Percentiles rank a stretch among this genome's conserved stretches.
phyloP scores from a whole-genome alignment of 2,113 vertebrate genomes.

The Dascyllus trimaculatus region DNA sequence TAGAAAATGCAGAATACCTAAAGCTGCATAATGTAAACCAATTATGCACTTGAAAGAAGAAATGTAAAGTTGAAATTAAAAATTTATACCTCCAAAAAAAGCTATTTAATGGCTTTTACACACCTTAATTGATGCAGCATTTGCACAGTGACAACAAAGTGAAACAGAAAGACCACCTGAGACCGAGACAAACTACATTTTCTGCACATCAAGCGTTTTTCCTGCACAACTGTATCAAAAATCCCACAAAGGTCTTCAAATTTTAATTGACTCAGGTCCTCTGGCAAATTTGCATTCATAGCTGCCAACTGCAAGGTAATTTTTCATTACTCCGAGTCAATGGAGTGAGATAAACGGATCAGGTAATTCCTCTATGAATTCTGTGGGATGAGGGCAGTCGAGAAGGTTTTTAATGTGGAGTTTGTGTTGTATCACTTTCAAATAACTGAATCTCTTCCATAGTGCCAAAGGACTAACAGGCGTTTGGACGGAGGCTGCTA shows the following conservation, averaged over 20 bases:
- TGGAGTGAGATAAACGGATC: conserved; percentile 47
- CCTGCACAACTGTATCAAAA: not conserved
- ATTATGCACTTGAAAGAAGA: no score
- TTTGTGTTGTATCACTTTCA: not conserved
- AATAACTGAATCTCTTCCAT: conserved; percentile 6
- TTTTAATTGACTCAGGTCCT: conserved; percentile 27
- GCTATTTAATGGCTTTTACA: not conserved
- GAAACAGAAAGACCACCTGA: not conserved
- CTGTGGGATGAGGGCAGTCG: conserved; percentile 8
- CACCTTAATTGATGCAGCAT: not conserved
- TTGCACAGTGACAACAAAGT: conserved; percentile 1
- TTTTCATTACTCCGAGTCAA: conserved; percentile 40
- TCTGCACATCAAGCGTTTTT: not conserved
- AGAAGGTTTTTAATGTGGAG: conserved; percentile 45
- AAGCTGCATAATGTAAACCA: no score
- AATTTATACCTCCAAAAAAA: not conserved
- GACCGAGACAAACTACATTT: not conserved
- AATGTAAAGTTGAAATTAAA: no score
- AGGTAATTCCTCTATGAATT: conserved; percentile 11
- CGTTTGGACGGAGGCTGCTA: not conserved
- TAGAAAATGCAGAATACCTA: no score
- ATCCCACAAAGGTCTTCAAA: not conserved
- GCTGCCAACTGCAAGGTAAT: conserved; percentile 13
- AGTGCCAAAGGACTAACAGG: not conserved
- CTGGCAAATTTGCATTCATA: conserved; percentile 57